Percentiles rank a stretch among this genome's conserved stretches.
Evolutionary conservation across 2,888 invertebrate genomes (phyloP).

Genomic region (Athalia cordata): DNA sequence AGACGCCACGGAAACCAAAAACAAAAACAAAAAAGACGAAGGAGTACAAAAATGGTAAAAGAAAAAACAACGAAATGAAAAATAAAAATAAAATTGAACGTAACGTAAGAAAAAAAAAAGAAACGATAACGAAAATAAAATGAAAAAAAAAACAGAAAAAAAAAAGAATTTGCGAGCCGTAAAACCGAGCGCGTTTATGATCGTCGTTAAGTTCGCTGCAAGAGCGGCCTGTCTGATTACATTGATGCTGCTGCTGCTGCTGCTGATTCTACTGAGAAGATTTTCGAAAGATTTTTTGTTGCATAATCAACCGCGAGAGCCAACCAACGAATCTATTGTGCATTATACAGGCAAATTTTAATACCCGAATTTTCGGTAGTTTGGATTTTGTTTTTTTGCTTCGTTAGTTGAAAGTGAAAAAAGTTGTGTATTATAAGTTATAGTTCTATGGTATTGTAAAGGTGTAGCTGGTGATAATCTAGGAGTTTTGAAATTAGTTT

Average conservation of each 20-base stretch:
- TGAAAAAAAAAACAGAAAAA: not conserved
- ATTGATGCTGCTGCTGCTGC: constrained; percentile 61
- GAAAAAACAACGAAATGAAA: not conserved
- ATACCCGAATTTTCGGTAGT: no score
- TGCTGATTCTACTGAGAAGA: not conserved
- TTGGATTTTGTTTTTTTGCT: no score
- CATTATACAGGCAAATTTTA: no score
- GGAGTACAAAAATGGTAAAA: constrained; percentile 18
- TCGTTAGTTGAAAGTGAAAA: no score
- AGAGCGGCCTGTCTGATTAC: constrained; percentile 66
- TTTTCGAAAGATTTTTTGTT: no score
- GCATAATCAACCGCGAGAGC: no score
- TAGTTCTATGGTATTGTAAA: no score
- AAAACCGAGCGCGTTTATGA: constrained; percentile 69
- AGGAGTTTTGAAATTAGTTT: no score
- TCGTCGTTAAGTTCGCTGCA: constrained; percentile 63
- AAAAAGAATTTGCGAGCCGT: constrained; percentile 57
- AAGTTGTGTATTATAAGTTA: no score
- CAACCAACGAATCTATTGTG: no score
- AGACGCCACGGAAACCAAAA: not conserved
- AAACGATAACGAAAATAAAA: not conserved
- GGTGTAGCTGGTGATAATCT: no score
- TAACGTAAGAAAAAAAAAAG: not conserved
- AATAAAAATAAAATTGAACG: not conserved
- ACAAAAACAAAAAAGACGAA: constrained; percentile 27